Base-by-base conservation (phyloP, 2,113 vertebrate genomes). In the Climacteris rufus region DNA sequence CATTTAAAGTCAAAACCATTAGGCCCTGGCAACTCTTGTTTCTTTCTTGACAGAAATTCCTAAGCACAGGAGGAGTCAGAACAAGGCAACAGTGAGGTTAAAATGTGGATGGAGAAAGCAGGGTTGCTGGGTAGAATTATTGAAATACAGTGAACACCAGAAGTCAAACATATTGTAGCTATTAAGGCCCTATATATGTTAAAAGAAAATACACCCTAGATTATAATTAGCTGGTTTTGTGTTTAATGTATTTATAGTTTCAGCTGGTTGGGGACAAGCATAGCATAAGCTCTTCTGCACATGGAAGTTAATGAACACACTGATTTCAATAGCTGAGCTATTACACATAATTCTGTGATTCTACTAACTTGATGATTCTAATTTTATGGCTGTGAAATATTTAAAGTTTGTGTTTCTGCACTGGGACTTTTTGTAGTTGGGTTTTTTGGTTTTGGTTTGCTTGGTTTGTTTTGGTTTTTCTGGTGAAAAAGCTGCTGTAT, bases 161-260 rank as follows among this genome's bases (percentile, higher is more conserved):
- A 45, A 87, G 49, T 35, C 78, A 86, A 40, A 28, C 40, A 61
- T 49, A n/a, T 35, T 71, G 59, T 12, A 69, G 53, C 44, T 89
- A 40, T 54, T 85, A 89, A 80, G 21, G 14, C 5, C 71, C 42
- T 64, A 14, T 8, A 20, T 9, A 50, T 12, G 4, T 52, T 57
- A 80, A 50, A 94, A 54, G 44, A 91, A 94, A 91, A 52, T 13
- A 69, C 7, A 75, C 3, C 4, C 56, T 28, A 78, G 30, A 79
- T 90, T 83, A 66, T 59, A 95, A 93, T 70, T 78, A 94, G 47
- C 65, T 71, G 35, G 22, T 35, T 82, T 82, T 76, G 31, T 33
- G 23, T 81, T 96, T 64, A 72, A 65, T 40, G 5, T 79, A 53
- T 94, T 94, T 95, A 71, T 70, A 78, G 69, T 77, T 95, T 87